Conservation (phyloP, 2,113 vertebrate species). For the Microtus montanus region DNA sequence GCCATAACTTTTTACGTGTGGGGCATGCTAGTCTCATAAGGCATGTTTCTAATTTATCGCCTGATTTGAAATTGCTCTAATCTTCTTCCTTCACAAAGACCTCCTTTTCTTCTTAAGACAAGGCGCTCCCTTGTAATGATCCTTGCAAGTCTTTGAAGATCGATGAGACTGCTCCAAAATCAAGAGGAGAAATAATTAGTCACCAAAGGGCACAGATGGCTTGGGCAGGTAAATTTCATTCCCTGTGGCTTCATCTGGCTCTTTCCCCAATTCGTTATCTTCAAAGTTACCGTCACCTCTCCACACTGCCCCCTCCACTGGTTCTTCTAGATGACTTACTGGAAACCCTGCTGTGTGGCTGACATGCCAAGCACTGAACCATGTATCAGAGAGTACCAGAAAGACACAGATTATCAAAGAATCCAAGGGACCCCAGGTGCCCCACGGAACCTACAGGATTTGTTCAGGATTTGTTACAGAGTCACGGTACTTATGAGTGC, state of each 20-base stretch:
- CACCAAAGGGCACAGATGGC: not conserved
- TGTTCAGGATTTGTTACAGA: not conserved
- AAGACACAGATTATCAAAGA: not conserved
- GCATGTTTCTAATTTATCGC: not conserved
- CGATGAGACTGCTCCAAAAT: not conserved
- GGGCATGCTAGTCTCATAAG: not conserved
- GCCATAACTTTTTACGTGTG: not conserved
- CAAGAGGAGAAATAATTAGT: not conserved
- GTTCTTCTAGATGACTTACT: not conserved
- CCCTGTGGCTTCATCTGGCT: not conserved
- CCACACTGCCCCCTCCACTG: not conserved
- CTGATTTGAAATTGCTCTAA: constrained; percentile 28
- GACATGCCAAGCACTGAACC: not conserved
- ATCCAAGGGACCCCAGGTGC: not conserved
- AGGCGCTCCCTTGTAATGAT: not conserved
- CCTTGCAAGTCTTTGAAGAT: constrained; percentile 21
- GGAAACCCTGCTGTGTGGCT: not conserved
- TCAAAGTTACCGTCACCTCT: not conserved
- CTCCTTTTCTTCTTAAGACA: constrained; percentile 50
- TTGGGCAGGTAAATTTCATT: not conserved
- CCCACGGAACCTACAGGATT: not conserved
- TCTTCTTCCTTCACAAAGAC: constrained; percentile 30
- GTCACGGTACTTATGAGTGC: not conserved
- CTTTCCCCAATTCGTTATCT: not conserved
- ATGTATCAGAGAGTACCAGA: not conserved